Percentiles rank a stretch among this genome's conserved stretches.
Evolutionary conservation across 2,888 invertebrate species (phyloP).

Genomic region (Dasysyrphus tricinctus): DNA sequence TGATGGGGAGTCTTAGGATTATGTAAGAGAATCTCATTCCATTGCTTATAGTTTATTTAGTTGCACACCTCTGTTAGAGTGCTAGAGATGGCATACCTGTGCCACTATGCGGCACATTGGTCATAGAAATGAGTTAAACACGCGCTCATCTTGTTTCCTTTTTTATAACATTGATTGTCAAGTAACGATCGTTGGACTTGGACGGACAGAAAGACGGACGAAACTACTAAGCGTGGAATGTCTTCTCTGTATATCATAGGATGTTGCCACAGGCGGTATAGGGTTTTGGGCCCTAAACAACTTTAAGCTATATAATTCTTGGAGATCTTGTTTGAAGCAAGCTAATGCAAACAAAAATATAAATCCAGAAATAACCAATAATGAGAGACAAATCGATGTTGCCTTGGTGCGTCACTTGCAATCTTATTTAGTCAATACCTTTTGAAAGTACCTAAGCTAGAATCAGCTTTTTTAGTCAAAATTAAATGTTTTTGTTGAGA

Average conservation of each 20-base stretch:
- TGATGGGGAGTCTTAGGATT: conserved; percentile 68
- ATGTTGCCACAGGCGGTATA: not conserved
- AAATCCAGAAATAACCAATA: too few species aligned
- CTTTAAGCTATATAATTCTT: not conserved
- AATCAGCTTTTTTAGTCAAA: too few species aligned
- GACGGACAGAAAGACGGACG: conserved; percentile 43
- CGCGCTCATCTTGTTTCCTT: conserved; percentile 73
- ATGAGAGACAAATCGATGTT: too few species aligned
- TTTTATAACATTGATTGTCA: conserved; percentile 68
- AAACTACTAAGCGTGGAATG: conserved; percentile 32
- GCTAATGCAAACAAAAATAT: too few species aligned
- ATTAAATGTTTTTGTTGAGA: too few species aligned
- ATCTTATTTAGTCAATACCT: too few species aligned
- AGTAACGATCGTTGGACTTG: conserved; percentile 67
- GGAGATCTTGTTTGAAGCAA: too few species aligned
- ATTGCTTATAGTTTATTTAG: conserved; percentile 63
- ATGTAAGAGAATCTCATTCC: conserved; percentile 67
- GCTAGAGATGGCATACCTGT: conserved; percentile 15
- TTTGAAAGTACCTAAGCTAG: too few species aligned
- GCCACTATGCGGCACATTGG: conserved; percentile 29
- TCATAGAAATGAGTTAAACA: conserved; percentile 69
- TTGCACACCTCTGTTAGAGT: conserved; percentile 59
- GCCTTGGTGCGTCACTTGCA: too few species aligned
- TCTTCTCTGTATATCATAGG: not conserved
- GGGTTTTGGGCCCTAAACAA: not conserved